Percentiles rank a stretch among this genome's conserved stretches.
These are phyloP conservation scores for Myotis lucifugus DNA, from an alignment of 2,113 vertebrate species.

Conservation along the genomic window DNA sequence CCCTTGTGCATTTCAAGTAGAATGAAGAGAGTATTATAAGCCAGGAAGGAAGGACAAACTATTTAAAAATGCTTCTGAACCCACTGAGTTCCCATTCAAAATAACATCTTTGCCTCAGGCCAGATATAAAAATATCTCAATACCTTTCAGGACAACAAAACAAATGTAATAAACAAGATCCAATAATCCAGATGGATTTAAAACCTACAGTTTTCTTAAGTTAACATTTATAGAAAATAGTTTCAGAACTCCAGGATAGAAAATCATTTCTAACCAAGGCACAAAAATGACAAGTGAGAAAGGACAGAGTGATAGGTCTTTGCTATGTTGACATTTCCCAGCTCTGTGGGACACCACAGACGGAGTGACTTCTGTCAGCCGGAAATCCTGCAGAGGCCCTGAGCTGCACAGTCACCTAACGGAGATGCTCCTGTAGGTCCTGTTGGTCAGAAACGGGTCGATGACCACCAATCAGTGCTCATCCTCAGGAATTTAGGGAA, in stretches of 20 bases:
- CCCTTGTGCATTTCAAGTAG: not conserved
- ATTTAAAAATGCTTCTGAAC: not conserved
- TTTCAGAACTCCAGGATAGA: not conserved
- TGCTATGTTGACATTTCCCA: not conserved
- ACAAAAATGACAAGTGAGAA: not conserved
- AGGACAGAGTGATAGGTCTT: not conserved
- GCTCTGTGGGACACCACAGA: not conserved
- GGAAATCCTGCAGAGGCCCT: not conserved
- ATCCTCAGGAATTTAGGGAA: no score
- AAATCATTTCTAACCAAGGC: not conserved
- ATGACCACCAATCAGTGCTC: not conserved
- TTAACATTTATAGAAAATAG: not conserved
- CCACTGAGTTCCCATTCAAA: not conserved
- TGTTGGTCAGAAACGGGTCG: not conserved
- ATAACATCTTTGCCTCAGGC: not conserved
- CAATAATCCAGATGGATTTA: constrained; percentile 15
- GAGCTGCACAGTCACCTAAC: not conserved
- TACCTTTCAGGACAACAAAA: no score
- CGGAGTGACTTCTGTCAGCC: not conserved
- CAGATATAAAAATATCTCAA: not conserved
- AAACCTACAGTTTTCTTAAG: not conserved
- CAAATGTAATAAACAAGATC: no score
- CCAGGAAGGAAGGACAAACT: not conserved
- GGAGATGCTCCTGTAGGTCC: not conserved
- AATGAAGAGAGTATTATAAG: not conserved